Percentiles rank a stretch among this genome's conserved stretches.
Conservation (phyloP, 2,113 vertebrate species). For the Pheucticus melanocephalus region DNA sequence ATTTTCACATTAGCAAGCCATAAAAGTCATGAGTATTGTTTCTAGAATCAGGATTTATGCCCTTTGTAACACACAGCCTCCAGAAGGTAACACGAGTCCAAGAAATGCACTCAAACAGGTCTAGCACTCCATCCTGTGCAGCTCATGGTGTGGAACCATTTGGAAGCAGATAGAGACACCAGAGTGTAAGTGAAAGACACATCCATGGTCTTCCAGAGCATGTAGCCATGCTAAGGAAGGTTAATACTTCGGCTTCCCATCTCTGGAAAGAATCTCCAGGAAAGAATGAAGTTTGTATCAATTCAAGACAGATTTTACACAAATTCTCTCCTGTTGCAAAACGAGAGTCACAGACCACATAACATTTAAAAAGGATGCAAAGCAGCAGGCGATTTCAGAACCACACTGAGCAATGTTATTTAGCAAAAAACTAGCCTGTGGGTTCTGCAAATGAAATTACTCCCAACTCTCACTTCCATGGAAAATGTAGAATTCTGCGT, state of each 20-base stretch:
- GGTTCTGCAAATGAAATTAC: constrained; percentile 17
- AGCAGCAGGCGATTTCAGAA: constrained; percentile 10
- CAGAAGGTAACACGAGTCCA: not conserved
- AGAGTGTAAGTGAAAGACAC: not conserved
- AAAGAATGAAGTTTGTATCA: not conserved
- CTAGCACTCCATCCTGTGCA: not conserved
- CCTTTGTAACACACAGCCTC: not conserved
- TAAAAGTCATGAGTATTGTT: not conserved
- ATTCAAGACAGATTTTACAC: not conserved
- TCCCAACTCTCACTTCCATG: not conserved
- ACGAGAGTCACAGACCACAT: not conserved
- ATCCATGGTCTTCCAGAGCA: not conserved
- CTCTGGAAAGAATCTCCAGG: not conserved
- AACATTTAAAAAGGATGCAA: not conserved
- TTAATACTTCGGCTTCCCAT: not conserved
- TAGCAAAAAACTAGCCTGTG: constrained; percentile 3
- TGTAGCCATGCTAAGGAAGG: not conserved
- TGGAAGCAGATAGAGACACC: not conserved
- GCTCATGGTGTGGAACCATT: not conserved
- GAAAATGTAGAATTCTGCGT: not conserved
- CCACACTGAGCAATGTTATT: constrained; percentile 3
- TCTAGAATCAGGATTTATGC: not conserved
- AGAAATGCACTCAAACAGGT: not conserved
- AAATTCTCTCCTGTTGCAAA: not conserved
- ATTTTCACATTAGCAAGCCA: not conserved